phyloP scores from a whole-genome alignment of 2,113 vertebrate species.

The Sinocyclocheilus anophthalmus region DNA sequence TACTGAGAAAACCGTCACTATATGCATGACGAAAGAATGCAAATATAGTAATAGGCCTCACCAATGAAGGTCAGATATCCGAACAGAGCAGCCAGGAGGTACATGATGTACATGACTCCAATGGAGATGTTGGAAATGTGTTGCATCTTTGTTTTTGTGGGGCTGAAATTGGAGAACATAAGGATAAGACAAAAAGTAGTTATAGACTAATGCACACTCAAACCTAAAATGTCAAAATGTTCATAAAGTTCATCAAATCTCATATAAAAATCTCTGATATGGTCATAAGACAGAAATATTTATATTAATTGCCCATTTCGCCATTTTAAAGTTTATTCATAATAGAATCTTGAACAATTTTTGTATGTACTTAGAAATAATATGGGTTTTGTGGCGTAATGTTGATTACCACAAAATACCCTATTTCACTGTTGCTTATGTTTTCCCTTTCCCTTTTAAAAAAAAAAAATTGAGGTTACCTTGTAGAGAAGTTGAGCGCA shows the following conservation, averaged over 20 bases:
- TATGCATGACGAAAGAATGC: too few species aligned
- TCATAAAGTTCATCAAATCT: not conserved
- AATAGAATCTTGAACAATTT: not conserved
- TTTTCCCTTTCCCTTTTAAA: too few species aligned
- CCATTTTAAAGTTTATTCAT: not conserved
- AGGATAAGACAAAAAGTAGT: constrained; percentile 46
- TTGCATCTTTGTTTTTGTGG: constrained; percentile 96
- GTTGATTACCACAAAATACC: not conserved
- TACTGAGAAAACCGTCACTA: too few species aligned
- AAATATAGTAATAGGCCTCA: constrained; percentile 71
- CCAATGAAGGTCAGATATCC: constrained; percentile 99
- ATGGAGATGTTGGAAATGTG: constrained; percentile 98
- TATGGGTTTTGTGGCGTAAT: not conserved
- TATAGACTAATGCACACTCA: not conserved
- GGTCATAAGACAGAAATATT: not conserved
- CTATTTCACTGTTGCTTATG: not conserved
- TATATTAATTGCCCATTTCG: not conserved
- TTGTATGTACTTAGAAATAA: not conserved
- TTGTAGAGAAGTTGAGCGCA: too few species aligned
- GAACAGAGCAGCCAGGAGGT: constrained; percentile 98
- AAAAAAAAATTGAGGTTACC: too few species aligned
- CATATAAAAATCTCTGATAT: not conserved
- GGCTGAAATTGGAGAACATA: constrained; percentile 78
- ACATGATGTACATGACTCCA: constrained; percentile 96
- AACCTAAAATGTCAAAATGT: not conserved